A percentile compares a stretch with the other conserved stretches of the same genome.
Evolutionary conservation across 2,888 invertebrate genomes (phyloP).

Genomic region (Hetaerina titia): DNA sequence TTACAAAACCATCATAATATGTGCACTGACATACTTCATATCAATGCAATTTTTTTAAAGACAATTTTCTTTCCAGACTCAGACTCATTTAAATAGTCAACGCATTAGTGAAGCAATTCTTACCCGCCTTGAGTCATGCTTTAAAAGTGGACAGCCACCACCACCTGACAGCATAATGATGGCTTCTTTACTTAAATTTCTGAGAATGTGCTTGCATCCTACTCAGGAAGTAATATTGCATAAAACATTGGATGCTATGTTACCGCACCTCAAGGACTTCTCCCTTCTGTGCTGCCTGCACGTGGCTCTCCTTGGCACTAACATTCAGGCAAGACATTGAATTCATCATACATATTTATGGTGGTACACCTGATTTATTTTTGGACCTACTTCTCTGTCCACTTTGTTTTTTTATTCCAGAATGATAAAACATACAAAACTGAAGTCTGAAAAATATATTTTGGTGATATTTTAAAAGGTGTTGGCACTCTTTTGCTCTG

Average conservation of each 20-base stretch:
- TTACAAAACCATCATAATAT: too few species aligned
- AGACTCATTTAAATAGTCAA: background rate
- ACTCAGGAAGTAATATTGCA: conserved; percentile 77
- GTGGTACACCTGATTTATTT: too few species aligned
- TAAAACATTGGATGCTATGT: conserved; percentile 79
- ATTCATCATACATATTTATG: too few species aligned
- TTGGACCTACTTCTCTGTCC: too few species aligned
- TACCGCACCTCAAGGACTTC: conserved; percentile 80
- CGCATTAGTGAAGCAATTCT: background rate
- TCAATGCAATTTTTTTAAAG: too few species aligned
- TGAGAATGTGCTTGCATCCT: conserved; percentile 80
- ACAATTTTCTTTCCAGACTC: conserved; percentile 1
- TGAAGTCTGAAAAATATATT: too few species aligned
- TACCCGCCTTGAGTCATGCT: conserved; percentile 49
- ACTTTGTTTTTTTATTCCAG: too few species aligned
- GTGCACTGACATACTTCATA: too few species aligned
- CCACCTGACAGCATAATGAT: conserved; percentile 78
- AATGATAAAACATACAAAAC: too few species aligned
- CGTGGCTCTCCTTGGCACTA: conserved; percentile 82
- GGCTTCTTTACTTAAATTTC: conserved; percentile 83
- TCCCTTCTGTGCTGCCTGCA: conserved; percentile 84
- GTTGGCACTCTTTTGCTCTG: too few species aligned
- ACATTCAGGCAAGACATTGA: conserved; percentile 75
- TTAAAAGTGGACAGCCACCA: conserved; percentile 41
- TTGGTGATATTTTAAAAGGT: too few species aligned